Conservation (phyloP, 1,140 invertebrate species). For the Artemia franciscana region DNA sequence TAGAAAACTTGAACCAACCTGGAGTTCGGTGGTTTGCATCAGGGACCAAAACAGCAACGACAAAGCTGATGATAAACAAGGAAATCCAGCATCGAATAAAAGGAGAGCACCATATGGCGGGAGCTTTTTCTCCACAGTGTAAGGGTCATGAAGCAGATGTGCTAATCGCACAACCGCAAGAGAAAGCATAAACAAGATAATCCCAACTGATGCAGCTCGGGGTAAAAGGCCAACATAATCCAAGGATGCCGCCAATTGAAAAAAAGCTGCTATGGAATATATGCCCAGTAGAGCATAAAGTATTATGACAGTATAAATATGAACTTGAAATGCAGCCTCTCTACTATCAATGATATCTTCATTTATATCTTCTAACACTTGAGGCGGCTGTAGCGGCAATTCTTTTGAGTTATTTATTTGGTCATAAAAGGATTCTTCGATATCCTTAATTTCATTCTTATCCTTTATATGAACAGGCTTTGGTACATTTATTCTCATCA, state of each 20-base stretch:
- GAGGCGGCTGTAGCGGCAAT: not conserved
- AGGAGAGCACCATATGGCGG: conserved; percentile 52
- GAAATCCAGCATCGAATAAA: conserved; percentile 51
- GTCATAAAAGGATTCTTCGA: not conserved
- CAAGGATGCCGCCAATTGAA: not conserved
- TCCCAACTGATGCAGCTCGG: not conserved
- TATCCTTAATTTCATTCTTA: not conserved
- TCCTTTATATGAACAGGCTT: not conserved
- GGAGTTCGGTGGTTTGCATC: conserved; percentile 34
- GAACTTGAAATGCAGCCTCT: not conserved
- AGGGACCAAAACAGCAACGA: conserved; percentile 60
- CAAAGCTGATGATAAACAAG: conserved; percentile 59
- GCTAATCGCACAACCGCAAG: not conserved
- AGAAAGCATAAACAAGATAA: not conserved
- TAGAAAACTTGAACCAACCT: no score
- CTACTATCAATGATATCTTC: not conserved
- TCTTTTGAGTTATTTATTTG: not conserved
- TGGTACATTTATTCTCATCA: not conserved
- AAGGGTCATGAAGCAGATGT: conserved; percentile 68
- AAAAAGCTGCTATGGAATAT: not conserved
- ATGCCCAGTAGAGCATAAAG: not conserved
- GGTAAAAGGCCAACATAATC: not conserved
- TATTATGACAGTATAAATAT: not conserved
- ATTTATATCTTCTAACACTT: not conserved
- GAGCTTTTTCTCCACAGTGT: conserved; percentile 51